phyloP scores from a whole-genome alignment of 2,113 vertebrate genomes.

The Melanerpes formicivorus region DNA sequence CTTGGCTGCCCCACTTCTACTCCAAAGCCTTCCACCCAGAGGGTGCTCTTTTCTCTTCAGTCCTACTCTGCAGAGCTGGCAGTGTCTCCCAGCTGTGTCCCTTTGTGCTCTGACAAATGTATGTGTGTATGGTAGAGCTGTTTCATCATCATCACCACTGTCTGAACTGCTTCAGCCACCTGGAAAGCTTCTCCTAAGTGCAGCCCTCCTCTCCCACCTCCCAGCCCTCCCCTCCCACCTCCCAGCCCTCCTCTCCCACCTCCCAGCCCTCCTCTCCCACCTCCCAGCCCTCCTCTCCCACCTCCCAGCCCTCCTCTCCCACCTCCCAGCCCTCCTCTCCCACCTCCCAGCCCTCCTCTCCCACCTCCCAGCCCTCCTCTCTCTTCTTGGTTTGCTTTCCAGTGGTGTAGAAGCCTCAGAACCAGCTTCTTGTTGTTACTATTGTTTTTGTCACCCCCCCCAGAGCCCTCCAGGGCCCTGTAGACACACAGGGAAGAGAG shows the following conservation, averaged over 20 bases:
- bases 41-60: neutral
- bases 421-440: neutral
- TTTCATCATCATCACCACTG: slow-evolving; percentile 40
- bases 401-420: neutral
- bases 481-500: neutral
- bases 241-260: too few species aligned
- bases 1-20: slow-evolving; percentile 29
- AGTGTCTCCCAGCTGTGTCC: slow-evolving; percentile 23
- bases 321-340: too few species aligned
- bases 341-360: too few species aligned
- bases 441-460: accelerated
- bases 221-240: too few species aligned
- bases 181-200: slow-evolving; percentile 33
- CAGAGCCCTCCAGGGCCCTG: neutral
- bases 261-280: too few species aligned
- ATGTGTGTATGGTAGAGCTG: neutral
- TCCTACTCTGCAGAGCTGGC: slow-evolving; percentile 41
- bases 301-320: neutral
- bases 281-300: too few species aligned
- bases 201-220: neutral
- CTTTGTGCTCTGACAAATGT: slow-evolving; percentile 38
- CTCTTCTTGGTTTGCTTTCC: neutral
- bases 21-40: neutral
- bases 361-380: neutral
- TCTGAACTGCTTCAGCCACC: neutral